Conservation (phyloP, 64 coral and sea anemone species). For the Montipora cactus region DNA sequence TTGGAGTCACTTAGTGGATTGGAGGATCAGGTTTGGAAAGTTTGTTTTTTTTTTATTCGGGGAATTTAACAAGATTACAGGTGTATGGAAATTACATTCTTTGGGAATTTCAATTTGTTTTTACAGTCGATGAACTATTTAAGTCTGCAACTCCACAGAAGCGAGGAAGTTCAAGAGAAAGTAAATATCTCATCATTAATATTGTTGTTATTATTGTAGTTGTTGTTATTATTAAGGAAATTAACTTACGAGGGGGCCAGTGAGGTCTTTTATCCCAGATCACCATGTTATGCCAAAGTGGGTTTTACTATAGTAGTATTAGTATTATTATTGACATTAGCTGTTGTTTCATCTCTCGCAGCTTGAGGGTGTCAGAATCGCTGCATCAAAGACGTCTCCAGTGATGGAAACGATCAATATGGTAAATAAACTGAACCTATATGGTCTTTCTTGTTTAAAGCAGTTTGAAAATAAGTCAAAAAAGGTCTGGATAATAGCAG, state of each 20-base stretch:
- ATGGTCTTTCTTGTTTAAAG: neutral
- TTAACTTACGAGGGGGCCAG: no score
- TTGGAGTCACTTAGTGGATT: conserved; percentile 94
- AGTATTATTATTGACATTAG: no score
- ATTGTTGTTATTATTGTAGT: no score
- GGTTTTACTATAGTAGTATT: no score
- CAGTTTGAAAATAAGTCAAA: no score
- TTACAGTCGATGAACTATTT: conserved; percentile 91
- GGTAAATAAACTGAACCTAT: conserved; percentile 15
- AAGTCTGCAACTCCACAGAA: conserved; percentile 92
- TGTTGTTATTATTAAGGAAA: no score
- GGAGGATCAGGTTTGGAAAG: conserved; percentile 80
- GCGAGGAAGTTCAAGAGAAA: conserved; percentile 93
- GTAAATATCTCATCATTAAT: neutral
- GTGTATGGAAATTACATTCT: neutral
- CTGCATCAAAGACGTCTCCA: conserved; percentile 89
- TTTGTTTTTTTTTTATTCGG: neutral
- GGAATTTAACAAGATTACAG: no score
- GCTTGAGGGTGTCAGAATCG: conserved; percentile 91
- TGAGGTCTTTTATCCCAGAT: no score
- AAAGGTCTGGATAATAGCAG: no score
- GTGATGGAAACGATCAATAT: conserved; percentile 99
- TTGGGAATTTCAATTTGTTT: neutral
- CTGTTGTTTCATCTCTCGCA: neutral
- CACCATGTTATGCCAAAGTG: no score